Evolutionary conservation across 2,113 vertebrate genomes (phyloP).

Genomic region (Nycticebus coucang): DNA sequence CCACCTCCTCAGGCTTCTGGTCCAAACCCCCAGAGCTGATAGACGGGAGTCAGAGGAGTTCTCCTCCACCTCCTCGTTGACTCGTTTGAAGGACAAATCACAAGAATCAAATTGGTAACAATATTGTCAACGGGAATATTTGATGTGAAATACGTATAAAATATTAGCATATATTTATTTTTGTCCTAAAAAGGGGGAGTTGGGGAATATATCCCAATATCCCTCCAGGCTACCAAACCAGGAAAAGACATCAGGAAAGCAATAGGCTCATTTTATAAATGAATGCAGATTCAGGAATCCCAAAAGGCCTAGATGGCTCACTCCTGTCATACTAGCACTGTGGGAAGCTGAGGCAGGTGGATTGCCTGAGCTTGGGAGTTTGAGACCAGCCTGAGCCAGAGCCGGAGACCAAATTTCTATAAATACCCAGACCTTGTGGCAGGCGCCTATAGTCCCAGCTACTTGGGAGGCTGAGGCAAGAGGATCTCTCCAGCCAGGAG

Average conservation of each 20-base stretch:
- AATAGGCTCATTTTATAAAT: background rate
- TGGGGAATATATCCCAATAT: background rate
- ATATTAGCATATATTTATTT: background rate
- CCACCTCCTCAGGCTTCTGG: background rate
- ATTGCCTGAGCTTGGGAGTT: no score
- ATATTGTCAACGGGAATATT: background rate
- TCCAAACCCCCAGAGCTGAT: background rate
- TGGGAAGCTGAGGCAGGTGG: no score
- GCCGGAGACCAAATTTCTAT: no score
- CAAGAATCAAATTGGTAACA: background rate
- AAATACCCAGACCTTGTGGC: no score
- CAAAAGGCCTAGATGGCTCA: no score
- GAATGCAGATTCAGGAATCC: background rate
- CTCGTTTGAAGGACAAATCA: background rate
- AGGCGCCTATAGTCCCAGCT: no score
- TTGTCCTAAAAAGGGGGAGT: background rate
- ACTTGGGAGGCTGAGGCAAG: no score
- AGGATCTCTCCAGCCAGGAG: no score
- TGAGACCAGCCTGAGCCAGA: no score
- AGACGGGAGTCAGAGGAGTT: background rate
- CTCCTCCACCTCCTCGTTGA: background rate
- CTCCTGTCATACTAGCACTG: no score
- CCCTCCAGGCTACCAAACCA: background rate
- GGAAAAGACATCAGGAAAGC: background rate
- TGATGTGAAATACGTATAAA: background rate